Evolutionary conservation across 1,140 invertebrate genomes (phyloP).

Genomic region (Bombus picipes): DNA sequence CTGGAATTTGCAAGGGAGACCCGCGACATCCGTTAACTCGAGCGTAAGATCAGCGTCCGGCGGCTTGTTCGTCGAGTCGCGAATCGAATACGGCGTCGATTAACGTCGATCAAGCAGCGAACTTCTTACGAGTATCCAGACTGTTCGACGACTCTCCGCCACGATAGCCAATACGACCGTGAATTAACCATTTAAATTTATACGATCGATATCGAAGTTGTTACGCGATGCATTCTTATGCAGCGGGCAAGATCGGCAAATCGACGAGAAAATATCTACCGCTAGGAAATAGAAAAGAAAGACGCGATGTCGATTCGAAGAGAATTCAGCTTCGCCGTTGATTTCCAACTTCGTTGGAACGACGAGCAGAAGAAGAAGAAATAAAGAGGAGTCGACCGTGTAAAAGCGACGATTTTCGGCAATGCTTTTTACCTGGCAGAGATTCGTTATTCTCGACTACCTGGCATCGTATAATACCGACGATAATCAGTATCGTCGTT

Average conservation of each 20-base stretch:
- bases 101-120: constrained; percentile 18
- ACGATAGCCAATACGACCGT: background rate
- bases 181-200: constrained; percentile 64
- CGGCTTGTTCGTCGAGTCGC: background rate
- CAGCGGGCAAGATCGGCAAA: background rate
- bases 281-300: background rate
- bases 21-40: background rate
- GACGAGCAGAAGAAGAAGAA: background rate
- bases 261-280: background rate
- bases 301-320: background rate
- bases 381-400: too few species aligned
- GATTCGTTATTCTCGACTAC: too few species aligned
- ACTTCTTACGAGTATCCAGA: constrained; percentile 25
- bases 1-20: background rate
- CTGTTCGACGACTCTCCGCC: background rate
- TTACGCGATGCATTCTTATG: constrained; percentile 14
- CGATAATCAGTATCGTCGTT: background rate
- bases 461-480: too few species aligned
- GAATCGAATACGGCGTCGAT: background rate
- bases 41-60: background rate
- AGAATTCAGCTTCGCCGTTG: background rate
- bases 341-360: background rate
- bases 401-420: background rate
- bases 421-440: background rate
- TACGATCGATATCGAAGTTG: constrained; percentile 56